phyloP scores from a whole-genome alignment of 2,113 vertebrate species.

The Conger conger region DNA sequence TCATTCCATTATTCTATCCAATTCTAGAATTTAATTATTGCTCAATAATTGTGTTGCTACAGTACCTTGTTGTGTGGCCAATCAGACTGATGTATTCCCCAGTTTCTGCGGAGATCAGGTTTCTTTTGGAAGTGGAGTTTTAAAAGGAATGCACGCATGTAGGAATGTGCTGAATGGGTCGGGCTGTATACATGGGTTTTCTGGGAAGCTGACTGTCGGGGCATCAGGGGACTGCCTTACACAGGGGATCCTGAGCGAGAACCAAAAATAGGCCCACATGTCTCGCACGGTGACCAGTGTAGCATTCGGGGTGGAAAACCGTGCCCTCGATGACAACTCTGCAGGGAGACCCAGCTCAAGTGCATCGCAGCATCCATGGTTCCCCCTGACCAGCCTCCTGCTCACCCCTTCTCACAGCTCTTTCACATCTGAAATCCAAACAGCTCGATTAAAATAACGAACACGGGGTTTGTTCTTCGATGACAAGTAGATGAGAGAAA shows the following conservation, averaged over 20 bases:
- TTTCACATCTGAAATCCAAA: background rate
- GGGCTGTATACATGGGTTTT: conserved; percentile 41
- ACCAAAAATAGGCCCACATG: conserved; percentile 58
- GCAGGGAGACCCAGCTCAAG: conserved; percentile 37
- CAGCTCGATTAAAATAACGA: background rate
- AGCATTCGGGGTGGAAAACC: conserved; percentile 47
- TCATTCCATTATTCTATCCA: background rate
- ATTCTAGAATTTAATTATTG: background rate
- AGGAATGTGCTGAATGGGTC: background rate
- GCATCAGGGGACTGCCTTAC: conserved; percentile 57
- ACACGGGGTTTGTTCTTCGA: background rate
- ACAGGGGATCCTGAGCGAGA: conserved; percentile 50
- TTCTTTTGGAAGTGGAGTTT: background rate
- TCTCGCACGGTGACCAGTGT: conserved; percentile 40
- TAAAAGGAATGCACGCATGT: background rate
- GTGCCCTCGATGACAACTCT: conserved; percentile 43
- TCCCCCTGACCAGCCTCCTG: conserved; percentile 20
- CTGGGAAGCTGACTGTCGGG: conserved; percentile 63
- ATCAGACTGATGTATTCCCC: background rate
- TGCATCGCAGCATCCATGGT: conserved; percentile 40
- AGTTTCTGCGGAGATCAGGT: background rate
- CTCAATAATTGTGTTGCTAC: background rate
- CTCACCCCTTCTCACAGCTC: conserved; percentile 13
- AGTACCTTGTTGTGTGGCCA: background rate
- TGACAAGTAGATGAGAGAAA: background rate